Evolutionary conservation across 2,797 vertebrate genomes (phyloP).

Genomic region (Etheostoma perlongum): DNA sequence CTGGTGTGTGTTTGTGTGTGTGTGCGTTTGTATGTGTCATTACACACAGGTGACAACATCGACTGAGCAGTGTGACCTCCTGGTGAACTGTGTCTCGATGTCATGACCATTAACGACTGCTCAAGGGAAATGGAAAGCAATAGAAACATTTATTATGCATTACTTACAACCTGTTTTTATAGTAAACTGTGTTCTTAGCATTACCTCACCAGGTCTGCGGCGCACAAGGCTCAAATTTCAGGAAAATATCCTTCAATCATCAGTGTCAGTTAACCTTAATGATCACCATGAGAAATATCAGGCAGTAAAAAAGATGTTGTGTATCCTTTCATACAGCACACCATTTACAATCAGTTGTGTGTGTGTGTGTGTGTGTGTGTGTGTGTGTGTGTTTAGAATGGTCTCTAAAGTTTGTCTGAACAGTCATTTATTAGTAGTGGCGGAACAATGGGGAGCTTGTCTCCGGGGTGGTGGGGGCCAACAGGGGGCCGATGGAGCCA

Average conservation of each 20-base stretch:
- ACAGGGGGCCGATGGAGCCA: slow-evolving; percentile 68
- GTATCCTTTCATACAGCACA: slow-evolving; percentile 49
- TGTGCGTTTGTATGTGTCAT: slow-evolving; percentile 16
- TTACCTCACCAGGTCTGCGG: slow-evolving; percentile 43
- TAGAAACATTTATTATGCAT: slow-evolving; percentile 12
- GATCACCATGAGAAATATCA: slow-evolving; percentile 53
- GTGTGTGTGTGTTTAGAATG: slow-evolving; percentile 70
- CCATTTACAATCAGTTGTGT: slow-evolving; percentile 29
- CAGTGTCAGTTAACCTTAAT: slow-evolving; percentile 54
- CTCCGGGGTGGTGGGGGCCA: slow-evolving; percentile 77
- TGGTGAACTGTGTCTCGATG: slow-evolving; percentile 46
- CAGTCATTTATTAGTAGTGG: slow-evolving; percentile 85
- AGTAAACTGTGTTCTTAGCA: slow-evolving; percentile 5
- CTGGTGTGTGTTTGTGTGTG: slow-evolving; percentile 10
- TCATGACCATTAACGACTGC: slow-evolving; percentile 27
- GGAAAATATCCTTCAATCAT: slow-evolving; percentile 43
- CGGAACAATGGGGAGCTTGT: slow-evolving; percentile 87
- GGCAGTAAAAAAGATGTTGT: slow-evolving; percentile 15
- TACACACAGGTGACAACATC: slow-evolving; percentile 51
- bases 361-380: slow-evolving; percentile 33
- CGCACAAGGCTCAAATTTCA: slow-evolving; percentile 15
- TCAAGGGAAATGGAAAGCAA: slow-evolving; percentile 25
- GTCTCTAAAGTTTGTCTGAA: slow-evolving; percentile 80
- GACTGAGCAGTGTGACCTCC: slow-evolving; percentile 50
- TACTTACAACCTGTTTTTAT: slow-evolving; percentile 29